Conservation (phyloP, 2,797 vertebrate genomes). For the Helarctos malayanus region DNA sequence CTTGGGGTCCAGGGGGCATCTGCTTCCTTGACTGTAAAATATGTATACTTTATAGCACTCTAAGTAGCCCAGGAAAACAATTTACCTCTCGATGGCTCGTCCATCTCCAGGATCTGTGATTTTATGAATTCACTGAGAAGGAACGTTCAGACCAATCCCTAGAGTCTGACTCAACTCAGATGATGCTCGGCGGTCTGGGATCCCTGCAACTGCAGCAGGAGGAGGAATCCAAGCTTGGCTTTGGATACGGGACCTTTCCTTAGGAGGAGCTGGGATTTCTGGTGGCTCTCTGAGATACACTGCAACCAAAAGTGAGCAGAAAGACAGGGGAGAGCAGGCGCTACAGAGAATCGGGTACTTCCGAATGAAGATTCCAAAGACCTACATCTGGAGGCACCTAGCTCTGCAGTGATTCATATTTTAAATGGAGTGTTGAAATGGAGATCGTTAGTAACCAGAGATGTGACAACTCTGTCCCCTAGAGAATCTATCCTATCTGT, state of each 20-base stretch:
- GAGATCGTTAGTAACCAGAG: not conserved
- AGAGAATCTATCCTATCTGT: not conserved
- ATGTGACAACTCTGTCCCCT: not conserved
- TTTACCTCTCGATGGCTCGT: not conserved
- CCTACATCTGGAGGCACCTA: not conserved
- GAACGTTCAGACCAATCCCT: not conserved
- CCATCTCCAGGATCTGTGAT: not conserved
- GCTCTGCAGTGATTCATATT: not conserved
- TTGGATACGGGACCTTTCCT: not conserved
- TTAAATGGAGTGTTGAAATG: constrained; percentile 8
- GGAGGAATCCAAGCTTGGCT: not conserved
- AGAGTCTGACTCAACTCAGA: not conserved
- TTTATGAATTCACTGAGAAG: not conserved
- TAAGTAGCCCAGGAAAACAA: not conserved
- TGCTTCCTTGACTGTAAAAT: not conserved
- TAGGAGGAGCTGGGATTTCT: not conserved
- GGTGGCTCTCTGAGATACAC: not conserved
- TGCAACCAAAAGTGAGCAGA: not conserved
- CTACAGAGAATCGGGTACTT: not conserved
- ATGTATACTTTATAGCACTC: not conserved
- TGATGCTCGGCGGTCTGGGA: not conserved
- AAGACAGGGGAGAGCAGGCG: not conserved
- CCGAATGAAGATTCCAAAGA: not conserved
- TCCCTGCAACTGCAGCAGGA: too few relatives aligned
- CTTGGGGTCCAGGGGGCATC: not conserved